phyloP scores from a whole-genome alignment of 1,140 invertebrate species.

The Carcinoscorpius rotundicauda region DNA sequence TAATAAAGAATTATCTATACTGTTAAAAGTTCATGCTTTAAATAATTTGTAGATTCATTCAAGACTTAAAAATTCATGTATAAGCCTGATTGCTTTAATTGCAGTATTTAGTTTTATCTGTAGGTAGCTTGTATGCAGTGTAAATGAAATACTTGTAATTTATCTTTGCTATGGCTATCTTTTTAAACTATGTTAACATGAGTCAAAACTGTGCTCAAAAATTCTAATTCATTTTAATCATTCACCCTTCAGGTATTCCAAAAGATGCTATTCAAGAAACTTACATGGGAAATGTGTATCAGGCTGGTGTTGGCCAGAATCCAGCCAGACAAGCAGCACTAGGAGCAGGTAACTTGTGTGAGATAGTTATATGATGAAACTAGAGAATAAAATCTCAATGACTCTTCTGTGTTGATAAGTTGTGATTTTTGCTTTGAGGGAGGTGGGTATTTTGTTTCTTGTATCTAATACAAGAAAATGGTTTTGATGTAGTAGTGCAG shows the following conservation, averaged over 20 bases:
- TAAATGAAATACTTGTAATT: too few relatives aligned
- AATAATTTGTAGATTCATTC: too few relatives aligned
- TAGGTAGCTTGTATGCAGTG: constrained; percentile 1
- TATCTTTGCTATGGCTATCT: too few relatives aligned
- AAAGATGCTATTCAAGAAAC: constrained; percentile 38
- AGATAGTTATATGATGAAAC: background rate
- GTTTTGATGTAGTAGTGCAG: too few relatives aligned
- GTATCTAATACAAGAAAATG: background rate
- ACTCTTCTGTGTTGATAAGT: background rate
- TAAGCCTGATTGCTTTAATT: background rate
- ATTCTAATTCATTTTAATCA: too few relatives aligned
- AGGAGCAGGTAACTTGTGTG: constrained; percentile 28
- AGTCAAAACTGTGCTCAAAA: too few relatives aligned
- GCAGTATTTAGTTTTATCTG: too few relatives aligned
- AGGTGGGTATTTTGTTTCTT: background rate
- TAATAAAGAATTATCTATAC: too few relatives aligned
- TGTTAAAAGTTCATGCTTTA: too few relatives aligned
- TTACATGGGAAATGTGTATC: constrained; percentile 44
- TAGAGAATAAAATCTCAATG: background rate
- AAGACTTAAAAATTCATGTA: too few relatives aligned
- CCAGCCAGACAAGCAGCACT: constrained; percentile 44
- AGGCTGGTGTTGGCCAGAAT: constrained; percentile 37
- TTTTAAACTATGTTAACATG: too few relatives aligned
- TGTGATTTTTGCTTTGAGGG: background rate
- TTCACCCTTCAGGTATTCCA: constrained; percentile 10